Conservation (phyloP, 2,113 vertebrate species). For the Oncorhynchus clarkii region DNA sequence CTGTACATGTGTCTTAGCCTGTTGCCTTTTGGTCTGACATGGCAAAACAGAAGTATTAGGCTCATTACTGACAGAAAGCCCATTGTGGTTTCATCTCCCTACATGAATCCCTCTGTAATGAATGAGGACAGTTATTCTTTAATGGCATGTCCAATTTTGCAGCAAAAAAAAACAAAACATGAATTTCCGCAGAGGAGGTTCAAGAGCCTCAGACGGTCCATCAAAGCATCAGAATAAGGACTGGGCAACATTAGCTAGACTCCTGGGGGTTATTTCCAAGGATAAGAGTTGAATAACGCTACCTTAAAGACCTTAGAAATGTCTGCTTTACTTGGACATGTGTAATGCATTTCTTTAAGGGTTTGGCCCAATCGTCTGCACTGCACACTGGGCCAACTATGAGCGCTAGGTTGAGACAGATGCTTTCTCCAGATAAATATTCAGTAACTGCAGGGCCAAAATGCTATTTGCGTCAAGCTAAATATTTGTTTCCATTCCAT, state of each 20-base stretch:
- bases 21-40: neutral
- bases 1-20: slow-evolving; percentile 9
- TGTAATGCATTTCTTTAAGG: too few species aligned
- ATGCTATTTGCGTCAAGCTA: neutral
- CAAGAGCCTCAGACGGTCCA: neutral
- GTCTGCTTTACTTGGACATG: neutral
- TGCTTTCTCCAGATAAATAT: too few species aligned
- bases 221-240: neutral
- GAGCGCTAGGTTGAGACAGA: too few species aligned
- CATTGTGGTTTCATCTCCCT: slow-evolving; percentile 39
- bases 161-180: slow-evolving; percentile 3
- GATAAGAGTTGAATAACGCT: neutral
- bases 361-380: too few species aligned
- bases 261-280: neutral
- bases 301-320: neutral
- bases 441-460: too few species aligned
- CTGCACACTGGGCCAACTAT: too few species aligned
- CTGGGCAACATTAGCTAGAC: neutral
- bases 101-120: slow-evolving; percentile 37
- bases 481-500: too few species aligned
- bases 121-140: slow-evolving; percentile 23
- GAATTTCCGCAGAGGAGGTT: neutral
- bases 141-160: slow-evolving; percentile 27
- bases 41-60: neutral
- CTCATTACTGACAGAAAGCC: slow-evolving; percentile 33